Evolutionary conservation across 2,888 invertebrate species (phyloP).

Genomic region (Caenorhabditis becei): DNA sequence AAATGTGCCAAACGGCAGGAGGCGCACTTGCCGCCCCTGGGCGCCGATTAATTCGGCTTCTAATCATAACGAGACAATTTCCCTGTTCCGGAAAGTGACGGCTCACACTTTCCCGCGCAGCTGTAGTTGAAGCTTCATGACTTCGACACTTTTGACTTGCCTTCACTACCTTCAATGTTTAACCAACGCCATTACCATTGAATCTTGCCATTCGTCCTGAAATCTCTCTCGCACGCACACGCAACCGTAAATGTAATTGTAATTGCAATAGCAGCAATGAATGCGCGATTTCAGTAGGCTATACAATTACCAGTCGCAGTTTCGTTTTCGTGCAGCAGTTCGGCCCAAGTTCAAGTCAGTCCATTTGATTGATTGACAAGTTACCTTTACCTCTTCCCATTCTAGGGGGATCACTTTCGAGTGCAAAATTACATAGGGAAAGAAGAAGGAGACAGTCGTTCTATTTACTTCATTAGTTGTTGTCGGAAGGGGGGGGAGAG

Average conservation of each 20-base stretch:
- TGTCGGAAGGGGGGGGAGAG: neutral
- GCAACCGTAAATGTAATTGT: neutral
- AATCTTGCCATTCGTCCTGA: slow-evolving; percentile 11
- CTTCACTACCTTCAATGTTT: slow-evolving; percentile 6
- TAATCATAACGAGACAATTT: slow-evolving; percentile 60
- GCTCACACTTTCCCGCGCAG: slow-evolving; percentile 10
- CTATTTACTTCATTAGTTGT: slow-evolving; percentile 51
- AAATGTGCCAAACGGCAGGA: slow-evolving; percentile 19
- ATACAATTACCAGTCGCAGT: slow-evolving; percentile 46
- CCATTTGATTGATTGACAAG: slow-evolving; percentile 62
- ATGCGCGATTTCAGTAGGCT: slow-evolving; percentile 42
- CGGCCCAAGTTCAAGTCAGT: slow-evolving; percentile 21
- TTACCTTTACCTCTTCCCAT: slow-evolving; percentile 9
- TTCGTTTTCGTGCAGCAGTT: neutral
- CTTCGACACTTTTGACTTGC: slow-evolving; percentile 28
- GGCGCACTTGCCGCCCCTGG: slow-evolving; percentile 10
- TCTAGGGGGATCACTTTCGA: slow-evolving; percentile 42
- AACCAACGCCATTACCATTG: slow-evolving; percentile 21
- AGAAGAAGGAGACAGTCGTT: slow-evolving; percentile 22
- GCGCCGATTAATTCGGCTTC: slow-evolving; percentile 52
- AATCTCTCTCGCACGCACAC: neutral
- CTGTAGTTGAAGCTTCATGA: neutral
- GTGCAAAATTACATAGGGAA: slow-evolving; percentile 33
- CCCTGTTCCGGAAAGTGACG: slow-evolving; percentile 59
- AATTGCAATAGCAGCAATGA: slow-evolving; percentile 40